Evolutionary conservation across 2,113 vertebrate genomes (phyloP).

Genomic region (Tyto alba): DNA sequence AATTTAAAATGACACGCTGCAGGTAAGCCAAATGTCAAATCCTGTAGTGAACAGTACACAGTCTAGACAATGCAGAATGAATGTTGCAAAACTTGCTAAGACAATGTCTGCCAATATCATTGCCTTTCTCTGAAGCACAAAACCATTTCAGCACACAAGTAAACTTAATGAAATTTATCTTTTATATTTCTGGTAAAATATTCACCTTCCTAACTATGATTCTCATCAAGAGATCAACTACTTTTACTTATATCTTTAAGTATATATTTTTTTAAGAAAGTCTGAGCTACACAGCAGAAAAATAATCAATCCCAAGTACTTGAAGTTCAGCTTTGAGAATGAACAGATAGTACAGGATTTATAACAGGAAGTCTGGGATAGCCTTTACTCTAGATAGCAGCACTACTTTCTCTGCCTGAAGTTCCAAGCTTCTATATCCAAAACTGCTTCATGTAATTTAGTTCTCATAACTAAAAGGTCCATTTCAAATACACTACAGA

Average conservation of each 20-base stretch:
- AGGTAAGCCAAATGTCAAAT: not conserved
- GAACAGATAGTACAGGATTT: not conserved
- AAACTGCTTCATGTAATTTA: not conserved
- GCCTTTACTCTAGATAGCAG: not conserved
- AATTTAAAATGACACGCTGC: not conserved
- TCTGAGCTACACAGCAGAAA: not conserved
- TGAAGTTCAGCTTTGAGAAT: not conserved
- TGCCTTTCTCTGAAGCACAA: not conserved
- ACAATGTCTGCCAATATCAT: not conserved
- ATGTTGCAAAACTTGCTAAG: not conserved
- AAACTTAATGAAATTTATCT: not conserved
- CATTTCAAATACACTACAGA: not conserved
- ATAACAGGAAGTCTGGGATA: not conserved
- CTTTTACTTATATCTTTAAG: not conserved
- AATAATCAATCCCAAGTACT: not conserved
- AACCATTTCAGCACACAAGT: not conserved
- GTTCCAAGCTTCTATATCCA: not conserved
- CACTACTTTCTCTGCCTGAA: not conserved
- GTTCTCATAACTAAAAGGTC: not conserved
- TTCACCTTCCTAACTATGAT: not conserved
- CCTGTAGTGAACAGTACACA: fast-evolving
- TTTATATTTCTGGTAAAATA: not conserved
- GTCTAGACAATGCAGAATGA: not conserved
- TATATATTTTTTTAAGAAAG: too few relatives aligned
- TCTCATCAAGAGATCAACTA: not conserved